Conservation (phyloP, 2,797 vertebrate genomes). For the Pteropus rufus region DNA sequence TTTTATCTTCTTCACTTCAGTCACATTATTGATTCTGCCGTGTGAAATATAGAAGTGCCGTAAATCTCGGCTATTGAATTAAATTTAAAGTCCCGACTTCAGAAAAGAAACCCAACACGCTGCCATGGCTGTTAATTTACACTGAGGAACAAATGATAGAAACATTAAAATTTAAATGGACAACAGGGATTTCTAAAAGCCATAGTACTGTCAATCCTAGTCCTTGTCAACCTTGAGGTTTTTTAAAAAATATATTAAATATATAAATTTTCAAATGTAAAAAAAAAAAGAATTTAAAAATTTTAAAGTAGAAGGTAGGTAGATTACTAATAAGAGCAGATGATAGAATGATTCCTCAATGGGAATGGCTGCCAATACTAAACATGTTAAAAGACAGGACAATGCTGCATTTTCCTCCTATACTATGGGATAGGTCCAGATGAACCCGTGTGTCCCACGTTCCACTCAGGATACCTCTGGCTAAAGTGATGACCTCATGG, state of each 20-base stretch:
- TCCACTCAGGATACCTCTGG: background rate
- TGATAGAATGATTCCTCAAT: slow-evolving; percentile 32
- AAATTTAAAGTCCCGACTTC: slow-evolving; percentile 98
- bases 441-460: background rate
- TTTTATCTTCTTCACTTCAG: slow-evolving; percentile 99
- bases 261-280: slow-evolving; percentile 77
- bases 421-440: background rate
- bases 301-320: slow-evolving; percentile 50
- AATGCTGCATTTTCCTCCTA: background rate
- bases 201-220: slow-evolving; percentile 88
- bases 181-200: slow-evolving; percentile 92
- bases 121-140: slow-evolving; percentile 97
- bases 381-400: background rate
- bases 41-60: slow-evolving; percentile 99
- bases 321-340: slow-evolving; percentile 58
- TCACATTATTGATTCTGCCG: slow-evolving; percentile 99
- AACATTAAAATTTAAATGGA: slow-evolving; percentile 98
- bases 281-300: slow-evolving; percentile 49
- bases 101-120: slow-evolving; percentile 96
- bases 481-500: background rate
- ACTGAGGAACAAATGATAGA: slow-evolving; percentile 99
- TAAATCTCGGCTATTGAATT: slow-evolving; percentile 98
- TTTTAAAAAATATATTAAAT: slow-evolving; percentile 70
- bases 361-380: slow-evolving; percentile 40
- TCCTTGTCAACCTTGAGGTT: slow-evolving; percentile 94